Conservation (phyloP, 2,797 vertebrate species). For the Oryzias dopingdopingensis region DNA sequence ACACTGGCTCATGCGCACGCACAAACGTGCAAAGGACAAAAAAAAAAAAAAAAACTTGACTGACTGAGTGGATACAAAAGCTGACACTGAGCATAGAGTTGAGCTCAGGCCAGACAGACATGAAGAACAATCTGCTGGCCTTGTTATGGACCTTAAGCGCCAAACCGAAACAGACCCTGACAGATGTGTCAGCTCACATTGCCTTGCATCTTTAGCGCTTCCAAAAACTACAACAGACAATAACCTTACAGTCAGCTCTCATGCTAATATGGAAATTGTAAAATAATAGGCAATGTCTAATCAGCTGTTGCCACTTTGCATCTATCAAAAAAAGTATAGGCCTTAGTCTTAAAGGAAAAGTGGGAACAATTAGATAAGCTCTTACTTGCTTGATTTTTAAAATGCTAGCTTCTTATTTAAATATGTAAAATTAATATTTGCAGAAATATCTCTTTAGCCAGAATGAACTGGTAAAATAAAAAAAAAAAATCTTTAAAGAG, state of each 20-base stretch:
- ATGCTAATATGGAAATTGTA: neutral
- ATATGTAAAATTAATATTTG: no score
- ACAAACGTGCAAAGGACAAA: slow-evolving; percentile 8
- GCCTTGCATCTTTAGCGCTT: slow-evolving; percentile 26
- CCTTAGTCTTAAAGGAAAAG: no score
- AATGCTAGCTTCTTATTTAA: no score
- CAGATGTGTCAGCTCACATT: slow-evolving; percentile 31
- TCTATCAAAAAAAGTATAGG: no score
- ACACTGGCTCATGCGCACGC: slow-evolving; percentile 16
- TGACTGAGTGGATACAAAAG: slow-evolving; percentile 32
- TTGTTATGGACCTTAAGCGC: slow-evolving; percentile 29
- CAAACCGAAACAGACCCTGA: slow-evolving; percentile 30
- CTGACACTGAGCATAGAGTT: slow-evolving; percentile 47
- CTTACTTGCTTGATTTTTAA: no score
- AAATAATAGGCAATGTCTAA: slow-evolving; percentile 2
- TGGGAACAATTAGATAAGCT: no score
- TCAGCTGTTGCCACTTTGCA: neutral
- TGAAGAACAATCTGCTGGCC: slow-evolving; percentile 32
- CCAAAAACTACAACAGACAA: slow-evolving; percentile 8
- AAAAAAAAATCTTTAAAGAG: no score
- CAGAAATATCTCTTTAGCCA: no score
- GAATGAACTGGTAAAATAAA: no score
- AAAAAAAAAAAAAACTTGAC: slow-evolving; percentile 13
- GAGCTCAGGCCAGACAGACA: slow-evolving; percentile 42
- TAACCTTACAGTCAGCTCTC: slow-evolving; percentile 9